Base-by-base conservation (phyloP, 1,140 invertebrate species). In the Dufourea novaeangliae region DNA sequence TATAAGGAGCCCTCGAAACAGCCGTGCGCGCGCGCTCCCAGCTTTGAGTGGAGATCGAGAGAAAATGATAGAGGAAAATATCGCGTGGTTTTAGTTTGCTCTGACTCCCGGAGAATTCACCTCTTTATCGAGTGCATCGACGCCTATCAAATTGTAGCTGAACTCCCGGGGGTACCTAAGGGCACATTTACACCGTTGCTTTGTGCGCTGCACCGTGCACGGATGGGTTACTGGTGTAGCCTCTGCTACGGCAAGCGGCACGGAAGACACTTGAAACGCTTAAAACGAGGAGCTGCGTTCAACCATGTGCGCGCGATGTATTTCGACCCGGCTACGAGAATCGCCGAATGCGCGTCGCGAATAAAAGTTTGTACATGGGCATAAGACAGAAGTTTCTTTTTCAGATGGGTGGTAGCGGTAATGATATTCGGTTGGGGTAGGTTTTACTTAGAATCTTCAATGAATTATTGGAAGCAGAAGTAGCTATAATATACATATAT, bases 21-120 rank as follows among this genome's bases (percentile, higher is more conserved):
- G 80, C 78, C 80, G 85, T 72, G 46, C 41, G 59, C 56, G 29
- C 14, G n/a, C 14, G n/a, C 32, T 70, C 25, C 27, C 41, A 2
- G n/a, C n/a, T 7, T 10, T 2, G 0, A 20, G 8, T 20, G 27
- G 1, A 25, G 3, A 27, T 11, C 22, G 17, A 20, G 52, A 12
- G 7, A 29, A 14, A 41, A 11, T 3, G 7, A 0, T 7, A 7
- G 4, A 6, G 0, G n/a, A 11, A 61, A 14, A 14, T 32, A 61
- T 61, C 32, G 37, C 32, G 10, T 32, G 27, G 41, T 44, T 44
- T 44, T 17, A 14, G 41, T 44, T 44, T 12, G 37, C 20, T 44
- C 22, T 10, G 52, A 22, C n/a, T 56, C 20, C 5, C 11, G 52
- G 20, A 25, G 52, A 29, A 14, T 39, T 57, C 6, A 1, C 17